Evolutionary conservation across 2,113 vertebrate species (phyloP).

Genomic region (Oenanthe melanoleuca): DNA sequence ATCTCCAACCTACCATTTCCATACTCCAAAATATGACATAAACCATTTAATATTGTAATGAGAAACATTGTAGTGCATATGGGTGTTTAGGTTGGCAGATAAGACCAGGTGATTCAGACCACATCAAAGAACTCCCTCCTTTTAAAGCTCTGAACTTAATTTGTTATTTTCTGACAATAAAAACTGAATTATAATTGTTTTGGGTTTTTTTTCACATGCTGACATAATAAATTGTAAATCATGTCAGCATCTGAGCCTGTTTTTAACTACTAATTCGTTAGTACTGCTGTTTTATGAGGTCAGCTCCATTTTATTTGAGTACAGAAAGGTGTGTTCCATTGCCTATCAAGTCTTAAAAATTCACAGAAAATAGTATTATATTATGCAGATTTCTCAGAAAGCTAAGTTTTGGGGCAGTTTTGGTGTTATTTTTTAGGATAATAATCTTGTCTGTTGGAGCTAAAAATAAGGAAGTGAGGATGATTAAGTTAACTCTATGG

Average conservation of each 20-base stretch:
- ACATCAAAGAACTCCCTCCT: slow-evolving; percentile 62
- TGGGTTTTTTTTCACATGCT: not conserved
- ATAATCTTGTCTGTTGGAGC: not conserved
- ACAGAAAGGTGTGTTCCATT: not conserved
- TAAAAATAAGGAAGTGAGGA: not conserved
- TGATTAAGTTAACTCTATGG: not conserved
- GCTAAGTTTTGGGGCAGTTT: not conserved
- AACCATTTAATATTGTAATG: slow-evolving; percentile 67
- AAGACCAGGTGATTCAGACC: slow-evolving; percentile 62
- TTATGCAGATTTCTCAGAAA: not conserved
- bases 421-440: not conserved
- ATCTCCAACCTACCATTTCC: slow-evolving; percentile 55
- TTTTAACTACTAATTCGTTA: not conserved
- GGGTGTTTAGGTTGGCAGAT: slow-evolving; percentile 62
- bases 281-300: slow-evolving; percentile 18
- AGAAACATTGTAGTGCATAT: slow-evolving; percentile 21
- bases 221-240: slow-evolving; percentile 39
- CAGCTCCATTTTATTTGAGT: slow-evolving; percentile 3
- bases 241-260: slow-evolving; percentile 29
- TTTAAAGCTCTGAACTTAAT: slow-evolving; percentile 58
- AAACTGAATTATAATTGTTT: slow-evolving; percentile 41
- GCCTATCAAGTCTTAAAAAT: not conserved
- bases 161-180: slow-evolving; percentile 66
- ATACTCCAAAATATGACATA: slow-evolving; percentile 60
- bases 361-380: not conserved